A percentile compares a stretch with the other conserved stretches of the same genome.
Evolutionary conservation across 2,888 invertebrate species (phyloP).

Genomic region (Dyspetes luteomarginatus): DNA sequence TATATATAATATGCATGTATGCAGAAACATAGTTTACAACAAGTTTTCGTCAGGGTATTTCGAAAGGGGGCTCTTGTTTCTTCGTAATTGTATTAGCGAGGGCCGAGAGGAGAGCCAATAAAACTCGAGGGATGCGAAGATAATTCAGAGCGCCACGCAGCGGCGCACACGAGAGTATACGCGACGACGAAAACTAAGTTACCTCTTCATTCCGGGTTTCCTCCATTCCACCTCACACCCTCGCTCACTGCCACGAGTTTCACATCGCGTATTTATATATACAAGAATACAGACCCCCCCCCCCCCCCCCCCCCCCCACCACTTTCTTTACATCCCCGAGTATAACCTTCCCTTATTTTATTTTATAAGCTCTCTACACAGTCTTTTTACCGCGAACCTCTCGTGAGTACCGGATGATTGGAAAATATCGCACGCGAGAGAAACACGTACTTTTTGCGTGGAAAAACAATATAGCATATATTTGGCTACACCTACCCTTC

Average conservation of each 20-base stretch:
- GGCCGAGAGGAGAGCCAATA: slow-evolving; percentile 52
- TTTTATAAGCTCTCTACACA: slow-evolving; percentile 36
- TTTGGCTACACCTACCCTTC: neutral
- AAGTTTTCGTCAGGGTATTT: slow-evolving; percentile 36
- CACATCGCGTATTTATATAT: neutral
- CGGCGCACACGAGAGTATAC: slow-evolving; percentile 49
- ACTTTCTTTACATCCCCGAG: slow-evolving; percentile 37
- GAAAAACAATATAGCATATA: slow-evolving; percentile 34
- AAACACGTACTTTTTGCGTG: neutral
- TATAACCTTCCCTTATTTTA: slow-evolving; percentile 43
- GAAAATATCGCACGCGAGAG: slow-evolving; percentile 46
- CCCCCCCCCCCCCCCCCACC: no score
- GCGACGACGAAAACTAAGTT: slow-evolving; percentile 63
- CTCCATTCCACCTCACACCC: slow-evolving; percentile 35
- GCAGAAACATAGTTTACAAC: slow-evolving; percentile 18
- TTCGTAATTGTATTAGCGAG: slow-evolving; percentile 64
- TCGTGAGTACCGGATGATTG: slow-evolving; percentile 55
- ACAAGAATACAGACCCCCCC: neutral
- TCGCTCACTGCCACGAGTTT: slow-evolving; percentile 24
- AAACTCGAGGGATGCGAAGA: slow-evolving; percentile 61
- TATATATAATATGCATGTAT: slow-evolving; percentile 3
- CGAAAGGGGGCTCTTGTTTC: slow-evolving; percentile 53
- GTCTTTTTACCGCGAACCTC: slow-evolving; percentile 13
- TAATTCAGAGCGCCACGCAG: slow-evolving; percentile 52
- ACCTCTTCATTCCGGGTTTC: slow-evolving; percentile 62